Evolutionary conservation across 2,888 invertebrate genomes (phyloP).

Genomic region (Hartigia nigra): DNA sequence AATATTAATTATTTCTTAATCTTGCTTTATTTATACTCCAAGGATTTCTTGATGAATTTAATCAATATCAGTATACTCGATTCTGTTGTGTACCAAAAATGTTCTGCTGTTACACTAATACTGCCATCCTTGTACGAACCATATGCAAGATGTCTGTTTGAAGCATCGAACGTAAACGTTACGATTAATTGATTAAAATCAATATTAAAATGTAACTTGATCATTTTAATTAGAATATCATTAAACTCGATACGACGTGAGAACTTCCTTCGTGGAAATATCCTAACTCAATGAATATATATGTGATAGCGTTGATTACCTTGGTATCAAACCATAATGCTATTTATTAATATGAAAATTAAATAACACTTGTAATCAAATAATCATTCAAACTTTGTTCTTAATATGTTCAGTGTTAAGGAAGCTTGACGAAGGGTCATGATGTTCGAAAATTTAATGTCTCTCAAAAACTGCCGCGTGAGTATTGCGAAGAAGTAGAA

Average conservation of each 20-base stretch:
- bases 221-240: too few relatives aligned
- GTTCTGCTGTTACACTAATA: slow-evolving; percentile 34
- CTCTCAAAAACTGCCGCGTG: not conserved
- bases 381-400: not conserved
- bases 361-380: not conserved
- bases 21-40: not conserved
- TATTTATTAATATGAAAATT: not conserved
- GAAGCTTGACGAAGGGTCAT: not conserved
- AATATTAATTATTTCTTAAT: not conserved
- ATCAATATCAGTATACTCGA: not conserved
- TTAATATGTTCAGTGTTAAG: not conserved
- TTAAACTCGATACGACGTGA: not conserved
- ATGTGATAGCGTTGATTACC: not conserved
- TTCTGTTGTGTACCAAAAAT: slow-evolving; percentile 2
- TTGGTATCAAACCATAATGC: not conserved
- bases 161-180: slow-evolving; percentile 22
- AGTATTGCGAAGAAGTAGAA: not conserved
- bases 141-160: slow-evolving; percentile 39
- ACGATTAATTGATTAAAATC: not conserved
- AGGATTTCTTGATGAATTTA: not conserved
- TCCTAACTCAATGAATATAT: not conserved
- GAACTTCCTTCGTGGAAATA: not conserved
- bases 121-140: slow-evolving; percentile 39
- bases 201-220: too few relatives aligned
- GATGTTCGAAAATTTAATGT: not conserved